Evolutionary conservation across 1,140 invertebrate species (phyloP).

Genomic region (Drosophila gunungcola): DNA sequence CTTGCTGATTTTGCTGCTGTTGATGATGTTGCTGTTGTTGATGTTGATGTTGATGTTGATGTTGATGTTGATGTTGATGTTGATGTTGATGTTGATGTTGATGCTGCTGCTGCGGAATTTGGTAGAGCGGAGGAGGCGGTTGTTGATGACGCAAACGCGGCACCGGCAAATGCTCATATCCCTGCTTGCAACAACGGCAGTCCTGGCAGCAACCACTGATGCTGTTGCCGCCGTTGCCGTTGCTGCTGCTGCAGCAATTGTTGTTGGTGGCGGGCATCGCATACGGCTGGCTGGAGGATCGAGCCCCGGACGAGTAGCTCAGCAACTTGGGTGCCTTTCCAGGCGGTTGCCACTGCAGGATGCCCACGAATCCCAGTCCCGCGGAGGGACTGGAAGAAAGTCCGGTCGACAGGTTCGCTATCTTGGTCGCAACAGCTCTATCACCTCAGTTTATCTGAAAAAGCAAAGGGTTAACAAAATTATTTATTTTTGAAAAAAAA

Average conservation of each 20-base stretch:
- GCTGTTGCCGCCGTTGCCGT: constrained; percentile 7
- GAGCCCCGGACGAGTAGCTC: constrained; percentile 20
- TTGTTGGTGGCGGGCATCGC: constrained; percentile 27
- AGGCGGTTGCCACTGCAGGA: constrained; percentile 60
- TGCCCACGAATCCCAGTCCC: constrained; percentile 67
- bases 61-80: constrained; percentile 1
- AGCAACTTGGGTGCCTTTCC: constrained; percentile 67
- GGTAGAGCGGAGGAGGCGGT: constrained; percentile 42
- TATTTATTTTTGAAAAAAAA: too few species aligned
- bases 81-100: constrained; percentile 8
- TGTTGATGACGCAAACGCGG: constrained; percentile 56
- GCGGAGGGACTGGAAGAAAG: constrained; percentile 47
- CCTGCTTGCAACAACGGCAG: constrained; percentile 45
- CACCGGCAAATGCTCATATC: constrained; percentile 65
- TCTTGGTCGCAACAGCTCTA: constrained; percentile 32
- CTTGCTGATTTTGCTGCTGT: constrained; percentile 37
- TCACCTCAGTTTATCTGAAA: constrained; percentile 23
- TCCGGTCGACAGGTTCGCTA: constrained; percentile 40
- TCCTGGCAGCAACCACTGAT: constrained; percentile 44
- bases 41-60: neutral
- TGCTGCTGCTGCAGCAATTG: constrained; percentile 25
- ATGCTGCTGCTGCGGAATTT: constrained; percentile 15
- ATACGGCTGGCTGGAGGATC: constrained; percentile 49
- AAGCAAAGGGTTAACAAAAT: neutral
- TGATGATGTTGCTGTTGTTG: too few species aligned